Base-by-base conservation (phyloP, 92 coral and sea anemone species). In the Heliopora coerulea region DNA sequence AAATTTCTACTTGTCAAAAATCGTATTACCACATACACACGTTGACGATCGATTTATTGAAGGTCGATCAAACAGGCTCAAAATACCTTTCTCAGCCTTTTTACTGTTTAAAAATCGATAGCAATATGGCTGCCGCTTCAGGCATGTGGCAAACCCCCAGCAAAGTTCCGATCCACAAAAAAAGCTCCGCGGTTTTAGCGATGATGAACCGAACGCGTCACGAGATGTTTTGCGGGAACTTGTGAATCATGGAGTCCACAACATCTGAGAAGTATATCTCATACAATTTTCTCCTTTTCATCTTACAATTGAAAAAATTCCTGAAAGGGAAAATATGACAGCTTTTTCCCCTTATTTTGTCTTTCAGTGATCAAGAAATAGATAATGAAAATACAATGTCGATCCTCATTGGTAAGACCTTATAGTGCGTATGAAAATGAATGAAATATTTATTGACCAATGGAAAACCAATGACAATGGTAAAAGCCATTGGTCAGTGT, bases 121-220 rank as follows among this genome's bases (percentile, higher is more conserved):
- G 63, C 96, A 95, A 96, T 90, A 95, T 95, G 99, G 99, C 99
- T 96, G 96, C 91, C 86, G 93, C 91, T 77, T 56, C 54, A 83
- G 98, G 99, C 99, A 95, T 91, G 97, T 91, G 99, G 88, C 78
- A 79, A 83, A 81, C 99, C 99, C 99, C 99, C 99, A 95, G 87
- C 99, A 90, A 90, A 95, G 89, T 81, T 89, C 91, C 96, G 89
- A 91, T 89, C 85, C 68, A 83, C 86, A 92, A 96, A 87, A 26
- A 68, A 81, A 65, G 70, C 75, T 49, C 73, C 77, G 77, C 52
- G 54, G 17, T 4, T 56, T 3, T 3, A 13, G 3, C 61, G 61
- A 56, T 3, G 3, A 8, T 46, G 2, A 46, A 15, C 52, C 52
- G 61, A 23, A 13, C 3, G 18, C 14, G 3, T 37, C 18, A 28